These are phyloP conservation scores for Drosophila kanekoi DNA, from an alignment of 2,888 invertebrate genomes.

Conservation along the genomic window DNA sequence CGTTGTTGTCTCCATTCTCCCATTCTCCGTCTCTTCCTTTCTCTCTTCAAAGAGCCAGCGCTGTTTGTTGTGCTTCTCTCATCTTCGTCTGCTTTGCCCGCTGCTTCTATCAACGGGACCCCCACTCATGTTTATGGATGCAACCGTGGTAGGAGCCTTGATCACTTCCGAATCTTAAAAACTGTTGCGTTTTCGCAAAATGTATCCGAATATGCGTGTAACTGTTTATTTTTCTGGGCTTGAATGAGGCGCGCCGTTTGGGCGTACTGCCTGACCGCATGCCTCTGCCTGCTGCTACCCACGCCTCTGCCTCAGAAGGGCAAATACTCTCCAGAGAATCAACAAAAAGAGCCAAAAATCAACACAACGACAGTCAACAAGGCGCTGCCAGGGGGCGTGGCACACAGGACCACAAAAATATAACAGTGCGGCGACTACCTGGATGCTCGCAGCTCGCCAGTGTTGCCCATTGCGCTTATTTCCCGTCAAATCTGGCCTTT, in stretches of 20 bases:
- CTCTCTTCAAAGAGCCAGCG: conserved; percentile 24
- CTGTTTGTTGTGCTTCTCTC: conserved; percentile 38
- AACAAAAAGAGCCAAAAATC: conserved; percentile 31
- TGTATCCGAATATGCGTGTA: neutral
- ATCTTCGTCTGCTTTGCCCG: conserved; percentile 16
- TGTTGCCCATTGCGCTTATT: neutral
- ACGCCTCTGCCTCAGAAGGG: conserved; percentile 16
- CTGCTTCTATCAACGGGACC: conserved; percentile 29
- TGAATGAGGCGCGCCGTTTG: conserved; percentile 7
- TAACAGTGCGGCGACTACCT: conserved; percentile 35
- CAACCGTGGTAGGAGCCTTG: neutral
- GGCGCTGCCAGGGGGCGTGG: conserved; percentile 22
- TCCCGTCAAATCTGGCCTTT: neutral
- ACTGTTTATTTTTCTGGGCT: conserved; percentile 1
- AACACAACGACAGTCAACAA: conserved; percentile 23
- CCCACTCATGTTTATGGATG: conserved; percentile 23
- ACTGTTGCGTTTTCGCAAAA: conserved; percentile 19
- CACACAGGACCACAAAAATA: conserved; percentile 37
- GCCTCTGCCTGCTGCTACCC: conserved; percentile 4
- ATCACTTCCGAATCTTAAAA: conserved; percentile 15
- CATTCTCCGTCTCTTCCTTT: conserved; percentile 9
- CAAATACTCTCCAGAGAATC: conserved; percentile 23
- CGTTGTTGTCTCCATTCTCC: conserved; percentile 38
- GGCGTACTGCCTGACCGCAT: no score
- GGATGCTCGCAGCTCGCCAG: conserved; percentile 25